Evolutionary conservation across 2,113 vertebrate species (phyloP).

Genomic region (Toxotes jaculatrix): DNA sequence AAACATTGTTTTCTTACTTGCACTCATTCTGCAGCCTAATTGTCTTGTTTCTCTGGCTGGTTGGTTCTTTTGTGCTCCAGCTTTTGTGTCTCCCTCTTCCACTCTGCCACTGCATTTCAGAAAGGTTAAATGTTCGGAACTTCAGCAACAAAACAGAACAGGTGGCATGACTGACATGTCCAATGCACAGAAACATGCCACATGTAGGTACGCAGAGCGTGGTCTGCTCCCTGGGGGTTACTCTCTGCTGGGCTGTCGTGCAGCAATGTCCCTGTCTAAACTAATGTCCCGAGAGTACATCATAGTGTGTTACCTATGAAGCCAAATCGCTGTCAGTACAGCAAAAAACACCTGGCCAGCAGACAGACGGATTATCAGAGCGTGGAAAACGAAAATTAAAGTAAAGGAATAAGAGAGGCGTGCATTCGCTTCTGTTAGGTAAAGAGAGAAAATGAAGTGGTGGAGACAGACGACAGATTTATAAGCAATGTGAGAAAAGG

Average conservation of each 20-base stretch:
- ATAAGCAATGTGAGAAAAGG: slow-evolving; percentile 44
- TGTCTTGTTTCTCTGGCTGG: slow-evolving; percentile 52
- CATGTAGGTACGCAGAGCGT: slow-evolving; percentile 21
- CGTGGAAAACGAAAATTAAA: slow-evolving; percentile 5
- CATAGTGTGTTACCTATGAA: slow-evolving; percentile 43
- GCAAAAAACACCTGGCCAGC: slow-evolving; percentile 38
- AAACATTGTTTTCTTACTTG: slow-evolving; percentile 53
- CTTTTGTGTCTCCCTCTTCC: slow-evolving; percentile 16
- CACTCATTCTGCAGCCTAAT: slow-evolving; percentile 32
- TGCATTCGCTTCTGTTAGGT: slow-evolving; percentile 19
- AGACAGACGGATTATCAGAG: slow-evolving; percentile 11
- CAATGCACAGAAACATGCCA: slow-evolving; percentile 17
- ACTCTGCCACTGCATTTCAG: slow-evolving; percentile 9
- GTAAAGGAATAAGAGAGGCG: slow-evolving; percentile 14
- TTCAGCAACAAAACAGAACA: slow-evolving; percentile 36
- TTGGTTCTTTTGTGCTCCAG: slow-evolving; percentile 30
- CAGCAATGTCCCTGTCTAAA: slow-evolving; percentile 54
- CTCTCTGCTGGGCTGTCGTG: slow-evolving; percentile 35
- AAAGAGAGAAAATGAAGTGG: slow-evolving; percentile 29
- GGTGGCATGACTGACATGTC: slow-evolving; percentile 25
- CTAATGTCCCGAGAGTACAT: slow-evolving; percentile 55
- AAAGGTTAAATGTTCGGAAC: slow-evolving; percentile 20
- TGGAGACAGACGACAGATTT: slow-evolving; percentile 28
- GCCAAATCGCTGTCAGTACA: slow-evolving; percentile 35
- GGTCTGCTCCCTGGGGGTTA: slow-evolving; percentile 27